Evolutionary conservation across 2,113 vertebrate genomes (phyloP).

Genomic region (Cynocephalus volans): DNA sequence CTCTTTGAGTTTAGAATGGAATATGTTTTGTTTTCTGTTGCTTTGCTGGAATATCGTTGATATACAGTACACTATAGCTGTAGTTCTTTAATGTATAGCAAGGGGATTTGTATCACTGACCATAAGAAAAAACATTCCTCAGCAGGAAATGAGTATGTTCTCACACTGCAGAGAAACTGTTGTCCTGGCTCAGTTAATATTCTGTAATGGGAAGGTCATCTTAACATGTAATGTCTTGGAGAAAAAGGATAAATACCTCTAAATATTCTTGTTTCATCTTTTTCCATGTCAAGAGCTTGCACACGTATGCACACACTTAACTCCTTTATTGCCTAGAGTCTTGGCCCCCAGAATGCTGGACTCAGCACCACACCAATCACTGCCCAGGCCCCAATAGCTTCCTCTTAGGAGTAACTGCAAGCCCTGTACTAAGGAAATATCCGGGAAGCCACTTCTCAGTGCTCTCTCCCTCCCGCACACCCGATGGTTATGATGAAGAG

Average conservation of each 20-base stretch:
- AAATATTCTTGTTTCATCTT: conserved; percentile 19
- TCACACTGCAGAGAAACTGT: neutral
- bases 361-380: neutral
- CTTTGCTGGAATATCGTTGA: neutral
- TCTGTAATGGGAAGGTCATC: neutral
- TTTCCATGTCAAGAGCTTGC: neutral
- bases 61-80: neutral
- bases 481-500: neutral
- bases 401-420: conserved; percentile 11
- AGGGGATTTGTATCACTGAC: conserved; percentile 10
- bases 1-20: conserved; percentile 18
- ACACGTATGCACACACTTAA: neutral
- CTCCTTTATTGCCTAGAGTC: neutral
- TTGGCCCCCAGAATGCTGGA: neutral
- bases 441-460: neutral
- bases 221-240: neutral
- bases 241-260: neutral
- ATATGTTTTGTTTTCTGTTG: neutral
- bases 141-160: neutral
- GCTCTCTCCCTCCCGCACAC: neutral
- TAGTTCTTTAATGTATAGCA: neutral
- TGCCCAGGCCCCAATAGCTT: neutral
- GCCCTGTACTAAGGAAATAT: neutral
- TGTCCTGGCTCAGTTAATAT: neutral
- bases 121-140: conserved; percentile 56